phyloP scores from a whole-genome alignment of 2,113 vertebrate species.

The Burhinus oedicnemus region DNA sequence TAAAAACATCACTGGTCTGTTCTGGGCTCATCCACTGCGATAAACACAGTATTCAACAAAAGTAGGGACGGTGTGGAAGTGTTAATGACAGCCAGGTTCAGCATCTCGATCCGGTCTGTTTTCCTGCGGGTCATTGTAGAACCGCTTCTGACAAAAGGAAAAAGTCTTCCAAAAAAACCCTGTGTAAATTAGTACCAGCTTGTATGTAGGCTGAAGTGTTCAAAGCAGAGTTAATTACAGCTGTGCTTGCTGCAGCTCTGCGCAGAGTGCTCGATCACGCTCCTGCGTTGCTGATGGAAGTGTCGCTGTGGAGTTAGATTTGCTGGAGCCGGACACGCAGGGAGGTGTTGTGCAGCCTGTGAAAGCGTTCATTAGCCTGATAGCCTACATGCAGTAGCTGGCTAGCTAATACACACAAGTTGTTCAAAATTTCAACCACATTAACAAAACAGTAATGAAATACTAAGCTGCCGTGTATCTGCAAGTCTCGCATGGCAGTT shows the following conservation, averaged over 20 bases:
- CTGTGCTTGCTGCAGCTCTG: not conserved
- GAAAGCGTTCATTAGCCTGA: not conserved
- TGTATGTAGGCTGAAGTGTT: not conserved
- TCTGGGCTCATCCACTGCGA: not conserved
- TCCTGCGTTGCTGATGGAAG: not conserved
- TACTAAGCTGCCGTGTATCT: not conserved
- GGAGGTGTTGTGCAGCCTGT: not conserved
- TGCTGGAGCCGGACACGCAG: not conserved
- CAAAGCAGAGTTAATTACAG: not conserved
- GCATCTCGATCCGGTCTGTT: not conserved
- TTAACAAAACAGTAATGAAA: not conserved
- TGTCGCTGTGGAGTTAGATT: not conserved
- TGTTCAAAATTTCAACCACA: not conserved
- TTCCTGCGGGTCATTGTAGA: not conserved
- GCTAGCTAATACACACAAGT: not conserved
- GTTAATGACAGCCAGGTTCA: not conserved
- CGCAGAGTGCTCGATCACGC: accelerated
- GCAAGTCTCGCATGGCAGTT: not conserved
- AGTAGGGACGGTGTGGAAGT: not conserved
- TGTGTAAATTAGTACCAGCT: not conserved
- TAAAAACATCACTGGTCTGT: not conserved
- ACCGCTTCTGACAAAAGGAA: not conserved
- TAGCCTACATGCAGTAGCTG: not conserved
- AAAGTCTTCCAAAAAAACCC: not conserved
- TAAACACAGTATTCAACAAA: not conserved